Conservation (phyloP, 30 jellyfish, hydroid and myxozoan genomes). For the Aurelia sp. region DNA sequence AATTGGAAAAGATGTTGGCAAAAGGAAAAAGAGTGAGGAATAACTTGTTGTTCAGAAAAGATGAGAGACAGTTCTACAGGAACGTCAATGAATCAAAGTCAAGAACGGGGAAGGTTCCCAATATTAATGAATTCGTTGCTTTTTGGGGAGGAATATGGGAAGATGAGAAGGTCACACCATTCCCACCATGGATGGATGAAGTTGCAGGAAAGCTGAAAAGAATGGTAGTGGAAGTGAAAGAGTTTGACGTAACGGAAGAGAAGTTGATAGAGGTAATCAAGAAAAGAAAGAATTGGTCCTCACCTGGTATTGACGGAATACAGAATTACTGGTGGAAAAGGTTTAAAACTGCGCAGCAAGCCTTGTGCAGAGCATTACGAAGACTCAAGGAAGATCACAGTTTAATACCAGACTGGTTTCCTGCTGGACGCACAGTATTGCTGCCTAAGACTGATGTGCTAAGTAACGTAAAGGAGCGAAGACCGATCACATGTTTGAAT, state of each 20-base stretch:
- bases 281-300: constrained; percentile 37
- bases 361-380: no score
- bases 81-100: constrained; percentile 7
- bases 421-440: constrained; percentile 15
- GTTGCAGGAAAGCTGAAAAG: constrained; percentile 37
- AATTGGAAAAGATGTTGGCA: background rate
- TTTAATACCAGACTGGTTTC: constrained; percentile 5
- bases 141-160: constrained; percentile 1
- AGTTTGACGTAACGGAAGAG: constrained; percentile 29
- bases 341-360: background rate
- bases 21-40: constrained; percentile 7
- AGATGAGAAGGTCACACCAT: constrained; percentile 20
- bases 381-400: background rate
- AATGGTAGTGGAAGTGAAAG: constrained; percentile 28
- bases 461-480: constrained; percentile 2
- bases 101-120: background rate
- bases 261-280: constrained; percentile 15
- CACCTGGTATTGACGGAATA: constrained; percentile 30
- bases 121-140: background rate
- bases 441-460: constrained; percentile 10
- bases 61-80: constrained; percentile 27
- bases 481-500: constrained; percentile 18
- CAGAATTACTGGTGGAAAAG: constrained; percentile 16
- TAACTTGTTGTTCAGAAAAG: constrained; percentile 14
- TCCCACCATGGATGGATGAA: constrained; percentile 26